A percentile compares a stretch with the other conserved stretches of the same genome.
Conservation (phyloP, 2,888 invertebrate species). For the Scaptomyza cyrtandrae region DNA sequence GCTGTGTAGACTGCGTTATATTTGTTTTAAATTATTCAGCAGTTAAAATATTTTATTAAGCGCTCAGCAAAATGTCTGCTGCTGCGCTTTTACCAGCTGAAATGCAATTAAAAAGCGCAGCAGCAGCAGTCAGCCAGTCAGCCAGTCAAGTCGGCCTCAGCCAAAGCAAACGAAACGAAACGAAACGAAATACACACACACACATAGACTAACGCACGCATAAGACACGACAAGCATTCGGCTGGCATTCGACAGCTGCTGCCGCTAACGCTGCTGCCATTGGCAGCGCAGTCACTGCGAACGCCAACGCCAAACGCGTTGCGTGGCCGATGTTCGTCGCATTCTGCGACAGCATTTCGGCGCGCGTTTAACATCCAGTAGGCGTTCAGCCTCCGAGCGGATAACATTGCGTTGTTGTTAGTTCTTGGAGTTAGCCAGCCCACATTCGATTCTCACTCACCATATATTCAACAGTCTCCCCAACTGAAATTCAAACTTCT, state of each 20-base stretch:
- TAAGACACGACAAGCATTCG: conserved; percentile 9
- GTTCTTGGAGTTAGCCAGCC: conserved; percentile 66
- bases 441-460: conserved; percentile 18
- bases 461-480: conserved; percentile 24
- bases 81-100: conserved; percentile 72
- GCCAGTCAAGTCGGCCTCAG: not conserved
- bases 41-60: conserved; percentile 65
- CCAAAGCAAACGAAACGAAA: conserved; percentile 5
- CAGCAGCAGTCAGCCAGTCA: conserved; percentile 24
- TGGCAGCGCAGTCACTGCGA: conserved; percentile 12
- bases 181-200: not conserved
- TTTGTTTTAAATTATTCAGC: conserved; percentile 73
- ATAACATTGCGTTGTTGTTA: conserved; percentile 83
- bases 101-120: conserved; percentile 74
- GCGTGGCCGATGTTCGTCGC: conserved; percentile 46
- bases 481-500: conserved; percentile 21
- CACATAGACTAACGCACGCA: no score
- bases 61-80: conserved; percentile 34
- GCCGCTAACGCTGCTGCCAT: conserved; percentile 10
- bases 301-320: conserved; percentile 33
- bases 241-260: conserved; percentile 10
- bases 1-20: conserved; percentile 75
- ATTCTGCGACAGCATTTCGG: conserved; percentile 72
- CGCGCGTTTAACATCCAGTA: conserved; percentile 81
- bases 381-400: conserved; percentile 85